Evolutionary conservation across 2,888 invertebrate species (phyloP).

Genomic region (Mesodorylaimus sp.): DNA sequence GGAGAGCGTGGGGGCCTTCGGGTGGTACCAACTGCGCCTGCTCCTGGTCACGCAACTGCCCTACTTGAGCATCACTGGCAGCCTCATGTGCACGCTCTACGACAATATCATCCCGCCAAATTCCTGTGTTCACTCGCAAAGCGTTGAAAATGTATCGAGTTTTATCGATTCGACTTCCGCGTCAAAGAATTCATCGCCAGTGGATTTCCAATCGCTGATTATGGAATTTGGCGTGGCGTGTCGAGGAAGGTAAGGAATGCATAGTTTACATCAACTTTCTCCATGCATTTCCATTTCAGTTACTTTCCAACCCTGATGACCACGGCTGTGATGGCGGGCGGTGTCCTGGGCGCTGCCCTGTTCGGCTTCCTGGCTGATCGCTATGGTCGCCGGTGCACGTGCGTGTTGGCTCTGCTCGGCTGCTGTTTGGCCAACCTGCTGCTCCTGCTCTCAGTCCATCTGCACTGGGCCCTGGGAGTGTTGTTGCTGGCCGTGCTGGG

Average conservation of each 20-base stretch:
- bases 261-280: too few relatives aligned
- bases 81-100: constrained; percentile 10
- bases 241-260: too few relatives aligned
- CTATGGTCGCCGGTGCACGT: constrained; percentile 3
- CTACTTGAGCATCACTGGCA: constrained; percentile 9
- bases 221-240: too few relatives aligned
- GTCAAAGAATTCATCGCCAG: too few relatives aligned
- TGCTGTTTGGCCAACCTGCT: neutral
- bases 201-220: too few relatives aligned
- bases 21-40: constrained; percentile 8
- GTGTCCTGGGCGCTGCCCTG: constrained; percentile 9
- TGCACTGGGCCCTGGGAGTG: neutral
- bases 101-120: constrained; percentile 6
- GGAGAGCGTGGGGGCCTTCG: constrained; percentile 4
- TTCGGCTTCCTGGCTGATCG: constrained; percentile 11
- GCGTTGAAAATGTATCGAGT: too few relatives aligned
- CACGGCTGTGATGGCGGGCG: constrained; percentile 11
- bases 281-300: too few relatives aligned
- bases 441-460: neutral
- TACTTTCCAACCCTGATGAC: constrained; percentile 10
- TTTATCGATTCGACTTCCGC: neutral
- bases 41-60: constrained; percentile 10
- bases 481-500: constrained; percentile 7
- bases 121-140: too few relatives aligned
- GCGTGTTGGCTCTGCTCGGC: neutral